A percentile compares a stretch with the other conserved stretches of the same genome.
Evolutionary conservation across 2,888 invertebrate genomes (phyloP).

Genomic region (Sinelater perroti): DNA sequence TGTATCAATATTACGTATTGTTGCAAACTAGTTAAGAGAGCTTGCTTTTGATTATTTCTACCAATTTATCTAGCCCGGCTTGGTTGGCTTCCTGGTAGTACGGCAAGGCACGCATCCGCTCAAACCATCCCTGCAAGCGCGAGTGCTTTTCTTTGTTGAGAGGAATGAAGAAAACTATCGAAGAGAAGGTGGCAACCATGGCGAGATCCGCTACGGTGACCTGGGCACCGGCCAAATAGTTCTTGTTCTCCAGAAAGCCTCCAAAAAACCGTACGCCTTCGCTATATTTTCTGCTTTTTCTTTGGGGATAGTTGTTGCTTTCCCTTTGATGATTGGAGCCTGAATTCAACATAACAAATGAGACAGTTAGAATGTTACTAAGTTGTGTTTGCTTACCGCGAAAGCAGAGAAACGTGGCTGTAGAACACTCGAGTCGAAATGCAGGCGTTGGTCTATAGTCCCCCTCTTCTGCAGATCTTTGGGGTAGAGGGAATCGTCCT

Average conservation of each 20-base stretch:
- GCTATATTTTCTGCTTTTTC: conserved; percentile 25
- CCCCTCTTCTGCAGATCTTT: conserved; percentile 64
- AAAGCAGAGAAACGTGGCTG: conserved; percentile 61
- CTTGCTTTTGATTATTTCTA: conserved; percentile 25
- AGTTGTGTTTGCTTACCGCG: conserved; percentile 62
- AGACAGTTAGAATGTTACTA: not conserved
- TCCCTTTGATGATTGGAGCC: conserved; percentile 53
- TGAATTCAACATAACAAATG: conserved; percentile 48
- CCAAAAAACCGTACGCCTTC: conserved; percentile 62
- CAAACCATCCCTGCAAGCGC: conserved; percentile 51
- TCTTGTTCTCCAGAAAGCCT: conserved; percentile 59
- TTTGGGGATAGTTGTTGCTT: conserved; percentile 29
- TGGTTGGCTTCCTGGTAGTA: conserved; percentile 42
- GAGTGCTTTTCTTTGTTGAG: conserved; percentile 42
- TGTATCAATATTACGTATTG: too few species aligned
- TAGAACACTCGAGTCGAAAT: conserved; percentile 64
- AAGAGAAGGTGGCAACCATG: conserved; percentile 55
- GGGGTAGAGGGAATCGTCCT: conserved; percentile 65
- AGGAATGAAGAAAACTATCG: conserved; percentile 50
- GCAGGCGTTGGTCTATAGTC: conserved; percentile 64
- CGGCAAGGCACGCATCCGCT: conserved; percentile 48
- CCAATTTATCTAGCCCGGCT: conserved; percentile 22
- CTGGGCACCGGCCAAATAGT: conserved; percentile 64
- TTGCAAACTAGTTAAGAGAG: conserved; percentile 5
- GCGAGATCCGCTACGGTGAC: conserved; percentile 66